These are phyloP conservation scores for Dolichopus griseipennis DNA, from an alignment of 2,888 invertebrate genomes.

Conservation along the genomic window DNA sequence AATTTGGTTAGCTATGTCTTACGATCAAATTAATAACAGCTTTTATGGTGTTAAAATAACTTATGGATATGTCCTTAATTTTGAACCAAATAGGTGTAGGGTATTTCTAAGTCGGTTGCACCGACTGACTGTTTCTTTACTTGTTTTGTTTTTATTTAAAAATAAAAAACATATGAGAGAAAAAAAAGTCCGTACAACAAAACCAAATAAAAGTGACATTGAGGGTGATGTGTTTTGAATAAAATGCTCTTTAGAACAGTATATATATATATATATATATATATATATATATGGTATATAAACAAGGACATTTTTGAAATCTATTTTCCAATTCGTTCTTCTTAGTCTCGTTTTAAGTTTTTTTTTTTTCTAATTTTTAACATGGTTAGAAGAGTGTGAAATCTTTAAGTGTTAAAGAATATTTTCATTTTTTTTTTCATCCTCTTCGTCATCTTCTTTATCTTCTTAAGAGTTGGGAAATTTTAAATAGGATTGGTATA, in stretches of 20 bases:
- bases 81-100: too few relatives aligned
- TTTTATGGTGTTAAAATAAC: too few relatives aligned
- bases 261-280: not conserved
- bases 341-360: not conserved
- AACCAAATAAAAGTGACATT: slow-evolving; percentile 1
- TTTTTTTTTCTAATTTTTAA: not conserved
- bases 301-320: not conserved
- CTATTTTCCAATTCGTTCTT: not conserved
- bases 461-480: not conserved
- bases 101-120: too few relatives aligned
- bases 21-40: too few relatives aligned
- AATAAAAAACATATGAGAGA: not conserved
- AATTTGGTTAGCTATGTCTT: too few relatives aligned
- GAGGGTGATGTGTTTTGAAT: slow-evolving; percentile 6
- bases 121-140: too few relatives aligned
- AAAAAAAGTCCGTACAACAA: not conserved
- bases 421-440: not conserved
- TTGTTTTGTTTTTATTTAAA: not conserved
- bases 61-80: too few relatives aligned
- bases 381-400: not conserved
- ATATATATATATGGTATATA: not conserved
- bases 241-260: not conserved
- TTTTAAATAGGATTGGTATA: too few relatives aligned
- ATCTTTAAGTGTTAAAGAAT: not conserved
- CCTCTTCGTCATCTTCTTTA: not conserved